Evolutionary conservation across 1,140 invertebrate genomes (phyloP).

Genomic region (Patella vulgata): DNA sequence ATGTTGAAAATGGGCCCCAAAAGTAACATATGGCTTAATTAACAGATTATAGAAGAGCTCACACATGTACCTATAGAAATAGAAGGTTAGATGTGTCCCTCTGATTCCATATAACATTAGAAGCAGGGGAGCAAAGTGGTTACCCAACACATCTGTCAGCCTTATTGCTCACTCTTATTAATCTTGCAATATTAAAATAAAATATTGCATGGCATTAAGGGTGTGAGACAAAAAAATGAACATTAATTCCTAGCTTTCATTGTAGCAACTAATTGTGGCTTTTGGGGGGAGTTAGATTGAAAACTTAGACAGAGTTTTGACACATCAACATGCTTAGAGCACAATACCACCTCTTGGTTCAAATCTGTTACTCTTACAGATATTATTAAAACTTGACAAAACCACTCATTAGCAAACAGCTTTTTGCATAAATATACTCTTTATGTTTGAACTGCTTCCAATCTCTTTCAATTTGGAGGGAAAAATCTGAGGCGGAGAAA

Average conservation of each 20-base stretch:
- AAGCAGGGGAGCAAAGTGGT: background rate
- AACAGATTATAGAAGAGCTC: constrained; percentile 14
- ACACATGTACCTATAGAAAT: constrained; percentile 3
- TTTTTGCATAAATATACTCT: constrained; percentile 3
- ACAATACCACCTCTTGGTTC: too few relatives aligned
- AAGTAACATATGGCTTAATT: constrained; percentile 34
- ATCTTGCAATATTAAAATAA: too few relatives aligned
- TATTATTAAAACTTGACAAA: too few relatives aligned
- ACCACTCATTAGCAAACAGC: background rate
- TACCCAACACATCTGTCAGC: constrained; percentile 4
- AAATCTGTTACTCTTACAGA: too few relatives aligned
- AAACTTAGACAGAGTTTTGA: too few relatives aligned
- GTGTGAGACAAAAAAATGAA: too few relatives aligned
- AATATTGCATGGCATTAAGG: too few relatives aligned
- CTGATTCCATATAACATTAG: background rate
- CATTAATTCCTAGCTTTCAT: background rate
- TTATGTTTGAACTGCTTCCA: background rate
- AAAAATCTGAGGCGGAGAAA: background rate
- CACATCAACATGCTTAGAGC: too few relatives aligned
- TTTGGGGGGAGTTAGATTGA: background rate
- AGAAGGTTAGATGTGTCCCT: background rate
- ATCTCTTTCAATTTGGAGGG: background rate
- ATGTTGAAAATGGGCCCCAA: constrained; percentile 1
- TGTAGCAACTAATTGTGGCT: constrained; percentile 12
- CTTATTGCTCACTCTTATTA: background rate